phyloP scores from a whole-genome alignment of 2,888 invertebrate species.

The Athetis lepigone region DNA sequence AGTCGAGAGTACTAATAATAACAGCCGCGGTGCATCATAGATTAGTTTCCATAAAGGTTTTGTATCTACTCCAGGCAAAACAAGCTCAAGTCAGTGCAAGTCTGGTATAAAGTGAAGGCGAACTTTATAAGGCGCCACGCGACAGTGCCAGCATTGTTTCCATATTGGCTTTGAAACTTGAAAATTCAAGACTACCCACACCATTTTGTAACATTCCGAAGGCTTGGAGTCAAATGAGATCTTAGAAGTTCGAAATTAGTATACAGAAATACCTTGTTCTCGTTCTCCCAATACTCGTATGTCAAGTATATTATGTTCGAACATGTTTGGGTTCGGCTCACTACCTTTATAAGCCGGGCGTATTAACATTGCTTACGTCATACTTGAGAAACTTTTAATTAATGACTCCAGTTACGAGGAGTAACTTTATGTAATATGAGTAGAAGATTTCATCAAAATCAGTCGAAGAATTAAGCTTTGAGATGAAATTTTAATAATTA shows the following conservation, averaged over 20 bases:
- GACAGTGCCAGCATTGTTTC: constrained; percentile 81
- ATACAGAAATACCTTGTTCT: constrained; percentile 55
- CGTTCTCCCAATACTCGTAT: constrained; percentile 47
- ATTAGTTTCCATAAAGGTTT: constrained; percentile 69
- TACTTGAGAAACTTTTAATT: constrained; percentile 60
- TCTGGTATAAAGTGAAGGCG: constrained; percentile 71
- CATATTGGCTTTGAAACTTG: constrained; percentile 82
- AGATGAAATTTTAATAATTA: constrained; percentile 41
- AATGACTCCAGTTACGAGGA: constrained; percentile 53
- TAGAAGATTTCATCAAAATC: constrained; percentile 56
- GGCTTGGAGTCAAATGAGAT: constrained; percentile 66
- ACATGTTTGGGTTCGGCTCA: constrained; percentile 48
- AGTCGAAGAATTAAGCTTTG: constrained; percentile 30
- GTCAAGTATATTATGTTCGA: constrained; percentile 54
- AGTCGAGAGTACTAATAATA: constrained; percentile 31
- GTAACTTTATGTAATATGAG: constrained; percentile 51
- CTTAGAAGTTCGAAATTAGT: constrained; percentile 68
- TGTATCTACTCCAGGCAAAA: constrained; percentile 67
- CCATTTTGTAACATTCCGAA: constrained; percentile 69
- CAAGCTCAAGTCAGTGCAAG: constrained; percentile 68
- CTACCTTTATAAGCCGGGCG: constrained; percentile 56
- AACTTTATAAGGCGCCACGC: constrained; percentile 78
- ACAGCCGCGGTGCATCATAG: constrained; percentile 65
- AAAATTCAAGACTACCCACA: constrained; percentile 76
- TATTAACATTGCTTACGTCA: constrained; percentile 62